Evolutionary conservation across 2,888 invertebrate genomes (phyloP).

Genomic region (Dynastes tityus): DNA sequence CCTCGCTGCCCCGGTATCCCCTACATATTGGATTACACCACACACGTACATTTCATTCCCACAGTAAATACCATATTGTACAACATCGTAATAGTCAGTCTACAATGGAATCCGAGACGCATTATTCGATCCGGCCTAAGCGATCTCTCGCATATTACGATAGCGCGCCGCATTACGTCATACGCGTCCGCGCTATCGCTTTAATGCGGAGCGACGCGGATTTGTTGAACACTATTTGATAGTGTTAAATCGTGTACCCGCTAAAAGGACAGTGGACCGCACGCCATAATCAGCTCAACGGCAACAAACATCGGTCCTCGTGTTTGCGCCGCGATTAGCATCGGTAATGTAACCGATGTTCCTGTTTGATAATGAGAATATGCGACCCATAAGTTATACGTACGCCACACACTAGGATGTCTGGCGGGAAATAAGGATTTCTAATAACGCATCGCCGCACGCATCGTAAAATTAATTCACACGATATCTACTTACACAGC

Average conservation of each 20-base stretch:
- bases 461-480: too few species aligned
- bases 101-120: background rate
- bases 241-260: conserved; percentile 59
- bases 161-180: conserved; percentile 32
- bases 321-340: conserved; percentile 66
- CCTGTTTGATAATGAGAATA: conserved; percentile 64
- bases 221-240: conserved; percentile 58
- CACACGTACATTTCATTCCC: too few species aligned
- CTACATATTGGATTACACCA: too few species aligned
- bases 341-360: conserved; percentile 66
- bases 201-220: conserved; percentile 39
- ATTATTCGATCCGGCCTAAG: background rate
- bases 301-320: conserved; percentile 62
- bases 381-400: conserved; percentile 11
- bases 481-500: too few species aligned
- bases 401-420: background rate
- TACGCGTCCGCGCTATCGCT: background rate
- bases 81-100: background rate
- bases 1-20: too few species aligned
- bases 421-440: background rate
- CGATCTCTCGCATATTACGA: conserved; percentile 5
- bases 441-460: too few species aligned
- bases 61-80: too few species aligned
- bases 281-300: conserved; percentile 64
- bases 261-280: conserved; percentile 59